A percentile compares a stretch with the other conserved stretches of the same genome.
phyloP scores from a whole-genome alignment of 2,113 vertebrate species.

The Callionymus lyra region DNA sequence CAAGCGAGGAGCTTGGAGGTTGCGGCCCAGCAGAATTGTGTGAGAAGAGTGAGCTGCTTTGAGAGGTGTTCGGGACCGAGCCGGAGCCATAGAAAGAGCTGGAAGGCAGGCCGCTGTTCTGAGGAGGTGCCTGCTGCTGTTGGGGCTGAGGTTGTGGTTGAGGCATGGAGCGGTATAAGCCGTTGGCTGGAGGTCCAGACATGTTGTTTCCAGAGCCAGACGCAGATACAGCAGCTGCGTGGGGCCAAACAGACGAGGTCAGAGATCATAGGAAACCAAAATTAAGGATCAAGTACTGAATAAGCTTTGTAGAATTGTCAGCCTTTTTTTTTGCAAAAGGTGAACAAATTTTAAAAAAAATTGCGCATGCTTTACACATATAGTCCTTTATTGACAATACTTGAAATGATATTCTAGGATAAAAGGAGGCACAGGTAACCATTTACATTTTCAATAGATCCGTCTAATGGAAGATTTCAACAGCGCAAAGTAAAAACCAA shows the following conservation, averaged over 20 bases:
- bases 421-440: too few relatives aligned
- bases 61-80: conserved; percentile 81
- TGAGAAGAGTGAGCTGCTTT: conserved; percentile 93
- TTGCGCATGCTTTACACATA: too few relatives aligned
- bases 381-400: too few relatives aligned
- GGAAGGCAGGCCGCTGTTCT: conserved; percentile 79
- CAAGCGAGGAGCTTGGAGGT: conserved; percentile 80
- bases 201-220: conserved; percentile 85
- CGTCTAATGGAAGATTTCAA: too few relatives aligned
- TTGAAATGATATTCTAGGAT: too few relatives aligned
- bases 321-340: not conserved
- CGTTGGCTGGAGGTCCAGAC: conserved; percentile 81
- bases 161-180: conserved; percentile 86
- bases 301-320: not conserved
- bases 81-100: conserved; percentile 90
- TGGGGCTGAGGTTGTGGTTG: conserved; percentile 67
- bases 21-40: conserved; percentile 82
- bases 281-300: not conserved
- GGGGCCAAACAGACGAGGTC: not conserved
- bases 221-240: conserved; percentile 82
- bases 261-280: not conserved
- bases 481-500: too few relatives aligned
- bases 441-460: too few relatives aligned
- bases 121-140: conserved; percentile 79
- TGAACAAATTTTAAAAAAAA: not conserved